These are phyloP conservation scores for Neoscelio sp. DNA, from an alignment of 2,888 invertebrate genomes.

Conservation along the genomic window DNA sequence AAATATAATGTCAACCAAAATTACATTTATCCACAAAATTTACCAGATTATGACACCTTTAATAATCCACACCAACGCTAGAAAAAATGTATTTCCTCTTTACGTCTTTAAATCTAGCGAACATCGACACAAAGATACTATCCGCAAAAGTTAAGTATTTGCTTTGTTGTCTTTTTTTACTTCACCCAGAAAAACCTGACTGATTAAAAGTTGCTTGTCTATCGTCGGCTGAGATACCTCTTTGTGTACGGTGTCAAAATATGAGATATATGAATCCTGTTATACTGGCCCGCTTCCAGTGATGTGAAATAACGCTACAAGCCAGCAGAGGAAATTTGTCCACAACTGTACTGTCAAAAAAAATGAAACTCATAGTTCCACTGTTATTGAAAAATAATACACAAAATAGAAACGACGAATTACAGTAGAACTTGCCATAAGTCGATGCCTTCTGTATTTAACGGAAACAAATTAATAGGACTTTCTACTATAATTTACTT, in stretches of 20 bases:
- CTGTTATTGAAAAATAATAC: conserved; percentile 2
- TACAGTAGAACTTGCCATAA: neutral
- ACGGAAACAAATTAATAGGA: too few relatives aligned
- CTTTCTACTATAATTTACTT: too few relatives aligned
- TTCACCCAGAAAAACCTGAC: conserved; percentile 16
- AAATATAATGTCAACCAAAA: too few relatives aligned
- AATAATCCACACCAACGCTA: neutral
- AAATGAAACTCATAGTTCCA: neutral
- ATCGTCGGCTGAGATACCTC: conserved; percentile 15
- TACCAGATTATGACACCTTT: conserved; percentile 1
- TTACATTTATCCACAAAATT: conserved; percentile 37
- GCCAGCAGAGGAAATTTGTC: neutral
- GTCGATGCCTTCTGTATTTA: too few relatives aligned
- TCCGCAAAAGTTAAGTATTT: neutral
- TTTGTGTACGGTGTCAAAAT: conserved; percentile 35
- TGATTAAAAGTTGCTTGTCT: conserved; percentile 44
- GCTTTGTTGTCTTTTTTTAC: neutral
- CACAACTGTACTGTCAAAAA: conserved; percentile 2
- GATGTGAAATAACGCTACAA: neutral
- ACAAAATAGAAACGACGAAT: neutral
- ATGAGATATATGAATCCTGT: conserved; percentile 37
- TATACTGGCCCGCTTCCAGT: conserved; percentile 23
- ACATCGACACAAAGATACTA: too few relatives aligned
- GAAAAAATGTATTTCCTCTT: conserved; percentile 9
- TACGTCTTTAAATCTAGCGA: too few relatives aligned